Evolutionary conservation across 2,797 vertebrate species (phyloP).

Genomic region (Labroides dimidiatus): DNA sequence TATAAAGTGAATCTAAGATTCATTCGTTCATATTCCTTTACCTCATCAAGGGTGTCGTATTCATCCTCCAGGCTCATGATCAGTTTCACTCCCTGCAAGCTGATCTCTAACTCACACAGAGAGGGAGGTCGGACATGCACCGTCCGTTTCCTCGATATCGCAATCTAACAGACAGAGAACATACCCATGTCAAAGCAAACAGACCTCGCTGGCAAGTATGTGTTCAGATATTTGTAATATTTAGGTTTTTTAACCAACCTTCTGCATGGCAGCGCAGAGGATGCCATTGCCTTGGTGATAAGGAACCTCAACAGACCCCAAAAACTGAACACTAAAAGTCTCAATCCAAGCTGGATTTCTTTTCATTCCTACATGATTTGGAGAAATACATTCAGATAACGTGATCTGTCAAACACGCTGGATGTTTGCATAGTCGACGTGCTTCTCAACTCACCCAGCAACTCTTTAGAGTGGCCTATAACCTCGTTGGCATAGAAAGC

Average conservation of each 20-base stretch:
- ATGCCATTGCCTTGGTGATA: slow-evolving; percentile 97
- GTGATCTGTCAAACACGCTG: slow-evolving; percentile 1
- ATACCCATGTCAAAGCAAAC: not conserved
- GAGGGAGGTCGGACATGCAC: slow-evolving; percentile 95
- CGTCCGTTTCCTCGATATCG: slow-evolving; percentile 92
- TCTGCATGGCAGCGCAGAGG: slow-evolving; percentile 97
- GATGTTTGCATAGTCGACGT: too few species aligned
- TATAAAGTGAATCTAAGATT: not conserved
- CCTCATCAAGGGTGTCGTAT: slow-evolving; percentile 87
- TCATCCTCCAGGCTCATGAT: slow-evolving; percentile 91
- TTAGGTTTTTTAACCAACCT: slow-evolving; percentile 81
- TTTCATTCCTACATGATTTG: slow-evolving; percentile 85
- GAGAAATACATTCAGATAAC: slow-evolving; percentile 22
- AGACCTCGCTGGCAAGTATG: not conserved
- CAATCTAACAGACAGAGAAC: slow-evolving; percentile 85
- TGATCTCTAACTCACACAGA: slow-evolving; percentile 95
- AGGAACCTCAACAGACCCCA: slow-evolving; percentile 97
- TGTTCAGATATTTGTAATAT: not conserved
- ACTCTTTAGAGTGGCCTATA: slow-evolving; percentile 88
- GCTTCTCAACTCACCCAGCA: slow-evolving; percentile 81
- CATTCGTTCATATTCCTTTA: slow-evolving; percentile 46
- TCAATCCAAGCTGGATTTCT: slow-evolving; percentile 94
- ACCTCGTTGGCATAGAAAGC: slow-evolving; percentile 97
- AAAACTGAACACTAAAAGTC: slow-evolving; percentile 93
- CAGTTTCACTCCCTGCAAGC: slow-evolving; percentile 94